Percentiles rank a stretch among this genome's conserved stretches.
phyloP scores from a whole-genome alignment of 2,113 vertebrate species.

The Saguinus imperator region DNA sequence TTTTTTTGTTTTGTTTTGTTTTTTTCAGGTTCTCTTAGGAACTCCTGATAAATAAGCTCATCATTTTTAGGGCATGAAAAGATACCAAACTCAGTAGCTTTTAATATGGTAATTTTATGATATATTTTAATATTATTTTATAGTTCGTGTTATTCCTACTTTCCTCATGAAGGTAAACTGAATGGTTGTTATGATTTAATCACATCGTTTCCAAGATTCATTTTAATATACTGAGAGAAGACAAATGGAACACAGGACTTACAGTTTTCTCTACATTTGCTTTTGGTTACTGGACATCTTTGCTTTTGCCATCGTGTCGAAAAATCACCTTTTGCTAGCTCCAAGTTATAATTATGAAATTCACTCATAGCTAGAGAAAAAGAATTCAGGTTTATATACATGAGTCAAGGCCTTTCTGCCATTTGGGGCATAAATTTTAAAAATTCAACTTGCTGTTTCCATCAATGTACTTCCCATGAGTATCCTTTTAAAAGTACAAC shows the following conservation, averaged over 20 bases:
- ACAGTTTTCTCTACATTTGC: neutral
- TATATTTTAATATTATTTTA: neutral
- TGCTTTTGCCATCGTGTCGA: neutral
- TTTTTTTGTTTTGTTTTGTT: neutral
- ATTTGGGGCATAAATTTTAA: neutral
- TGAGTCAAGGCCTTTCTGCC: neutral
- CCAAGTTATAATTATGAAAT: neutral
- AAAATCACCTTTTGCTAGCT: neutral
- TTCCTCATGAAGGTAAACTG: neutral
- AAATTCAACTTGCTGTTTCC: neutral
- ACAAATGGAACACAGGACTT: neutral
- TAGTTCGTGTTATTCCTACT: neutral
- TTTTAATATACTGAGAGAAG: neutral
- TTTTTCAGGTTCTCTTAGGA: neutral
- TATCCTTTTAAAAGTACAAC: neutral
- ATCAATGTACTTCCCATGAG: neutral
- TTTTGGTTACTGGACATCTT: neutral
- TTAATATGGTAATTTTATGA: neutral
- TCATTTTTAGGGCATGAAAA: neutral
- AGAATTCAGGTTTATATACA: neutral
- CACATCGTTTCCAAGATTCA: neutral
- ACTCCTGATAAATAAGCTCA: neutral
- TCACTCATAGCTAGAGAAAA: constrained; percentile 15
- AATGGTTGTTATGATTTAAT: neutral
- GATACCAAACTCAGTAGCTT: neutral